These are phyloP conservation scores for Artemisiospiza belli DNA, from an alignment of 2,113 vertebrate genomes.

Conservation along the genomic window DNA sequence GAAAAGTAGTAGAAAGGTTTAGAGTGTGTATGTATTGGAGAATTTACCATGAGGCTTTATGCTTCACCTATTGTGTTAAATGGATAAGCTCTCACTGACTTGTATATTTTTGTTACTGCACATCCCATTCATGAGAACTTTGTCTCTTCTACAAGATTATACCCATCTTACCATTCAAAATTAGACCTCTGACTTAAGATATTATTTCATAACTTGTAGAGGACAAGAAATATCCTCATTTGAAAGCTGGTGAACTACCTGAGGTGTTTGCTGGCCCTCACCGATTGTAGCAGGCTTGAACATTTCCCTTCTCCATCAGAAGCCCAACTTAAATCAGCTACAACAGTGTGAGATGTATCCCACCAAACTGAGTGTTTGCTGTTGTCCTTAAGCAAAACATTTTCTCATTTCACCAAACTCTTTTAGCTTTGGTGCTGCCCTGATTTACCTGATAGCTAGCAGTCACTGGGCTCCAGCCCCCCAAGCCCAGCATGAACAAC, in stretches of 20 bases:
- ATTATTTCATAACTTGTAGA: neutral
- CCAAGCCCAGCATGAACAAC: neutral
- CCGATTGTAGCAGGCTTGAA: neutral
- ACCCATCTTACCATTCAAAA: neutral
- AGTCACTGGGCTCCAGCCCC: neutral
- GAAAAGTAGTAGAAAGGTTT: neutral
- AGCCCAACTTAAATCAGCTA: neutral
- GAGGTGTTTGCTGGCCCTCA: accelerated
- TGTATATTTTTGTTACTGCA: neutral
- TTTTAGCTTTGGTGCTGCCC: neutral
- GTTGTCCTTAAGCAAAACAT: neutral
- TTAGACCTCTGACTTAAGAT: neutral
- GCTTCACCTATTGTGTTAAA: neutral
- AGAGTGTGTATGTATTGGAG: neutral
- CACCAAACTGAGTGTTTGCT: neutral
- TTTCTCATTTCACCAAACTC: neutral
- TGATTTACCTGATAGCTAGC: neutral
- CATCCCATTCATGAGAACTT: neutral
- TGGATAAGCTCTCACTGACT: neutral
- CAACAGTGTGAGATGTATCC: neutral
- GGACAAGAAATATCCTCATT: neutral
- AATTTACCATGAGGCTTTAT: neutral
- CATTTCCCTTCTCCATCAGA: neutral
- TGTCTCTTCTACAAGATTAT: neutral
- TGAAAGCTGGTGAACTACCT: neutral